Percentiles rank a stretch among this genome's conserved stretches.
Conservation (phyloP, 2,888 invertebrate species). For the Cylloceria caligata region DNA sequence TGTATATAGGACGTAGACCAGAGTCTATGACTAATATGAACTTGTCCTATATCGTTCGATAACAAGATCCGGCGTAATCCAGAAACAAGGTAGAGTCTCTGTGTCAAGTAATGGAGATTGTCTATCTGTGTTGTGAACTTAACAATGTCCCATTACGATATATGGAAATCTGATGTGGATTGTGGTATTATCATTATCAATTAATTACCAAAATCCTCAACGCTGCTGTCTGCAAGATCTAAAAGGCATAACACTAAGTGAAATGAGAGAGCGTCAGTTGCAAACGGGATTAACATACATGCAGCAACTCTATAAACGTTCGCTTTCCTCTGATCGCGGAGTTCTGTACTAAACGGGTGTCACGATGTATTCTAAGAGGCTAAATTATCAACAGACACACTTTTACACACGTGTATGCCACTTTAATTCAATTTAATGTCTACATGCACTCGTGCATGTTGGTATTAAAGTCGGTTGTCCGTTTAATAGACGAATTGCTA, state of each 20-base stretch:
- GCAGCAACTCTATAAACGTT: neutral
- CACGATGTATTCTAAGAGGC: slow-evolving; percentile 1
- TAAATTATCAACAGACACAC: neutral
- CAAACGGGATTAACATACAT: slow-evolving; percentile 3
- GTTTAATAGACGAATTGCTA: neutral
- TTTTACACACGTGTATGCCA: no score
- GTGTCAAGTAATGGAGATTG: no score
- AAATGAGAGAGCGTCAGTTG: neutral
- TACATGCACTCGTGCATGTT: slow-evolving; percentile 3
- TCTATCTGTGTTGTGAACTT: no score
- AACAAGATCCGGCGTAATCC: neutral
- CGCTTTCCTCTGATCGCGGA: neutral
- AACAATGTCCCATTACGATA: no score
- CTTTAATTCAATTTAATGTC: no score
- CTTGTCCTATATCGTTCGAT: neutral
- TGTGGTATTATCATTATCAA: no score
- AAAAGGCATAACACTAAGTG: neutral
- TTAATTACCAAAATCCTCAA: no score
- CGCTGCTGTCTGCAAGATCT: neutral
- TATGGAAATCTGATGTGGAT: no score
- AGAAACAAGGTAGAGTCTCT: no score
- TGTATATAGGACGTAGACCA: neutral
- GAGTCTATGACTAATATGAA: slow-evolving; percentile 1
- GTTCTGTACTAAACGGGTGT: neutral
- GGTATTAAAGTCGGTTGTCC: neutral